Evolutionary conservation across 2,888 invertebrate genomes (phyloP).

Genomic region (Trichopoda pennipes): DNA sequence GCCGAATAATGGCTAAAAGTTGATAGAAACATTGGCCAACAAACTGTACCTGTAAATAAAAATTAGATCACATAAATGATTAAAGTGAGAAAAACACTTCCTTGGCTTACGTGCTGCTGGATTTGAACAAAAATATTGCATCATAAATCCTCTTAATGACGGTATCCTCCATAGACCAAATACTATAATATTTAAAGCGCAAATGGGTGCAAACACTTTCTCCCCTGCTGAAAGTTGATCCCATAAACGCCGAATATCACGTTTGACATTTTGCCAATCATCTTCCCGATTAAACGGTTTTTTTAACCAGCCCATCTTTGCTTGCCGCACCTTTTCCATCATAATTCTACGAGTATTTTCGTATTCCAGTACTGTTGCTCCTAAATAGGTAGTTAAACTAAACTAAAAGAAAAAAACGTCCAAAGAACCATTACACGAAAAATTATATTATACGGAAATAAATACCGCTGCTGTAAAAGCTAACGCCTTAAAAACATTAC

Average conservation of each 20-base stretch:
- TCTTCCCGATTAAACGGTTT: conserved; percentile 69
- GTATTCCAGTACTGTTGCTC: conserved; percentile 94
- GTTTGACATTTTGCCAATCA: conserved; percentile 73
- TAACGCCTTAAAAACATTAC: conserved; percentile 76
- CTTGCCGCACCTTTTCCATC: conserved; percentile 81
- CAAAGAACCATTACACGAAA: neutral
- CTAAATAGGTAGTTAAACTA: conserved; percentile 85
- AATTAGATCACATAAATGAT: neutral
- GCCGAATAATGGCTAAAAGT: conserved; percentile 95
- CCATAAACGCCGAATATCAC: conserved; percentile 83
- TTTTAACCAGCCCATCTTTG: conserved; percentile 75
- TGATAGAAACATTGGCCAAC: conserved; percentile 95
- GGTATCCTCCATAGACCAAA: conserved; percentile 92
- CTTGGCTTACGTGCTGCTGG: conserved; percentile 87
- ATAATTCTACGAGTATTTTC: conserved; percentile 83
- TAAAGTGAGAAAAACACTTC: neutral
- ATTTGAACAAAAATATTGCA: conserved; percentile 91
- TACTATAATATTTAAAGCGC: conserved; percentile 88
- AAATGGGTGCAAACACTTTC: conserved; percentile 90
- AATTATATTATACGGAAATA: neutral
- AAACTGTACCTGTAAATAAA: conserved; percentile 84
- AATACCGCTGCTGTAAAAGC: conserved; percentile 78
- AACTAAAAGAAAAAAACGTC: conserved; percentile 81
- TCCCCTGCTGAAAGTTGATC: conserved; percentile 87
- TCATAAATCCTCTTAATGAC: conserved; percentile 86